Conservation (phyloP, 2,888 invertebrate species). For the Eilema sororculum region DNA sequence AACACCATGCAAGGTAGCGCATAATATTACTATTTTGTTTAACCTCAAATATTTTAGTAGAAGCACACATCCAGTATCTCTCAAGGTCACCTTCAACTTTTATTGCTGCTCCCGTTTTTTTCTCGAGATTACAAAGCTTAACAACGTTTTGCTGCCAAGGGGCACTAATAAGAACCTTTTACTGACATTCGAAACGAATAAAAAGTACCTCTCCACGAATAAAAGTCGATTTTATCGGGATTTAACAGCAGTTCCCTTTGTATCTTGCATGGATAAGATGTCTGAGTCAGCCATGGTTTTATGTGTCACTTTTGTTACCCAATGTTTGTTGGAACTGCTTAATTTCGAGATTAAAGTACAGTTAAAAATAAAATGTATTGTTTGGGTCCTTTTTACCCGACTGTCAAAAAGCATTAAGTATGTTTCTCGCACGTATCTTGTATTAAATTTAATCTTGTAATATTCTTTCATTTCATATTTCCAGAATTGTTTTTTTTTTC, state of each 20-base stretch:
- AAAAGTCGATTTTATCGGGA: constrained; percentile 41
- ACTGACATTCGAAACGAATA: constrained; percentile 37
- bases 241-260: constrained; percentile 42
- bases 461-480: too few relatives aligned
- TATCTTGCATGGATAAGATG: constrained; percentile 38
- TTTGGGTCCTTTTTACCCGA: neutral
- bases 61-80: neutral
- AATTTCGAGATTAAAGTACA: neutral
- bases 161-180: constrained; percentile 44
- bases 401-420: too few relatives aligned
- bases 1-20: too few relatives aligned
- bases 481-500: too few relatives aligned
- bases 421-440: too few relatives aligned
- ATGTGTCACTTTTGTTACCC: neutral
- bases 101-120: constrained; percentile 10
- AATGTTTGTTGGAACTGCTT: neutral
- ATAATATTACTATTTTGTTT: too few relatives aligned
- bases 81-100: neutral
- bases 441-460: too few relatives aligned
- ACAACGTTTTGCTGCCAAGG: constrained; percentile 25
- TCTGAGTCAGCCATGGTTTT: constrained; percentile 29
- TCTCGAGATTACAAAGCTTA: constrained; percentile 31
- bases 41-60: too few relatives aligned
- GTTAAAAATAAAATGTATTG: neutral
- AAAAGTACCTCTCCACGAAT: constrained; percentile 38